Evolutionary conservation across 2,888 invertebrate genomes (phyloP).

Genomic region (Sialis lutaria): DNA sequence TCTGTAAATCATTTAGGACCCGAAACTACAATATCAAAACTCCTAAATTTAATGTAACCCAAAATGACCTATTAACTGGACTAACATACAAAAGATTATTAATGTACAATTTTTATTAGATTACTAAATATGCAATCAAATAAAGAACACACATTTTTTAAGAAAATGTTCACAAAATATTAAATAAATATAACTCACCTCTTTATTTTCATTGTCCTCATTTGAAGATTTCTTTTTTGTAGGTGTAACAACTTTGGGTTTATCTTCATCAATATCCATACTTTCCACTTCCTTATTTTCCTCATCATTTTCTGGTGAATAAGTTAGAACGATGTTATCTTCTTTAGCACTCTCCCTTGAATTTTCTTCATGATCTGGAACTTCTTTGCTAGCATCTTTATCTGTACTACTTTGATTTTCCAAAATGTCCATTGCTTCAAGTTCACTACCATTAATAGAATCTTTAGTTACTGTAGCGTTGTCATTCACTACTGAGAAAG

Average conservation of each 20-base stretch:
- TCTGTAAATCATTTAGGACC: no score
- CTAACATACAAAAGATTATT: no score
- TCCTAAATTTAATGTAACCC: no score
- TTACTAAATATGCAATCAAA: no score
- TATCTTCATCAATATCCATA: slow-evolving; percentile 6
- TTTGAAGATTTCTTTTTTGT: slow-evolving; percentile 1
- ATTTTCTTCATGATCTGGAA: slow-evolving; percentile 4
- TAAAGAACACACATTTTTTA: no score
- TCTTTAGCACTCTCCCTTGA: slow-evolving; percentile 6
- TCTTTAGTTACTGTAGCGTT: slow-evolving; percentile 14
- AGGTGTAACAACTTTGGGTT: slow-evolving; percentile 7
- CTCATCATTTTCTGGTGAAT: slow-evolving; percentile 1
- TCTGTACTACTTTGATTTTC: slow-evolving; percentile 11
- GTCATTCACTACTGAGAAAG: neutral
- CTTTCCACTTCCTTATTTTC: slow-evolving; percentile 5
- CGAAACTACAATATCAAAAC: no score
- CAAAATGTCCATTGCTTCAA: no score
- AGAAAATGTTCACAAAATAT: neutral
- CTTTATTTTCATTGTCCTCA: slow-evolving; percentile 8
- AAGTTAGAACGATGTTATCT: slow-evolving; percentile 1
- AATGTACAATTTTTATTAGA: no score
- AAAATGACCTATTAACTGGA: no score
- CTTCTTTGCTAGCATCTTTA: slow-evolving; percentile 8
- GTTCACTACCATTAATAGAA: slow-evolving; percentile 12
- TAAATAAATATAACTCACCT: slow-evolving; percentile 11